Base-by-base conservation (phyloP, 2,113 vertebrate species). In the Piaya cayana region DNA sequence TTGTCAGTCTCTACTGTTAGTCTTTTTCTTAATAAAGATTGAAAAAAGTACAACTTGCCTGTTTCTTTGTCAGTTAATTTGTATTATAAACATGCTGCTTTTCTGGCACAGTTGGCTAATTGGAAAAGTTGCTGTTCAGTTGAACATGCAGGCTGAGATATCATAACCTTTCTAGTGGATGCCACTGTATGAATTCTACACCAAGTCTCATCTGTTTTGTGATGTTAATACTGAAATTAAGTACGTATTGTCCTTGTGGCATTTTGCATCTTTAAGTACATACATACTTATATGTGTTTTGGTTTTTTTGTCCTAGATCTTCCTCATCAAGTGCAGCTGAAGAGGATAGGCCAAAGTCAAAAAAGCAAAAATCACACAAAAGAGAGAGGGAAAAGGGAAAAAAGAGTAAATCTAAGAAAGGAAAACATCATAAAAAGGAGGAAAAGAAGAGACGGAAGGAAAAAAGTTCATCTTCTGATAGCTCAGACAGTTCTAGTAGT, bases 371-470 rank as follows among this genome's bases (percentile, higher is more conserved):
- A 95, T 98, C 96, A 77, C 98, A 98, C 69, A 99, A 98, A 97
- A 99, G 99, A 97, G 99, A 99, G 96, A 99, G 98, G 90, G 99
- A 99, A 96, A 99, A 98, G 94, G 98, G 98, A 92, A 99, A 98
- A 95, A 98, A 98, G 81, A 98, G 29, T 86, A 98, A 98, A 88
- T 98, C 98, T 45, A 99, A 98, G 92, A 98, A 98, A 90, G 97
- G 98, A 68, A 99, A 99, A 81, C 98, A 97, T 96, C 98, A 98
- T 78, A 98, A 98, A 97, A 99, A 99, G 72, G 98, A 97, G 68
- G 98, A 98, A 64, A 99, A 98, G 93, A 98, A 98, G 76, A 98
- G 97, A 79, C 98, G 96, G 91, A 98, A 98, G 96, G 97, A 97
- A 70, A 97, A 97, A 9, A 97, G 97, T 90, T 98, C 98, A 5